Evolutionary conservation across 1,140 invertebrate species (phyloP).

Genomic region (Drosophila quadrilineata): DNA sequence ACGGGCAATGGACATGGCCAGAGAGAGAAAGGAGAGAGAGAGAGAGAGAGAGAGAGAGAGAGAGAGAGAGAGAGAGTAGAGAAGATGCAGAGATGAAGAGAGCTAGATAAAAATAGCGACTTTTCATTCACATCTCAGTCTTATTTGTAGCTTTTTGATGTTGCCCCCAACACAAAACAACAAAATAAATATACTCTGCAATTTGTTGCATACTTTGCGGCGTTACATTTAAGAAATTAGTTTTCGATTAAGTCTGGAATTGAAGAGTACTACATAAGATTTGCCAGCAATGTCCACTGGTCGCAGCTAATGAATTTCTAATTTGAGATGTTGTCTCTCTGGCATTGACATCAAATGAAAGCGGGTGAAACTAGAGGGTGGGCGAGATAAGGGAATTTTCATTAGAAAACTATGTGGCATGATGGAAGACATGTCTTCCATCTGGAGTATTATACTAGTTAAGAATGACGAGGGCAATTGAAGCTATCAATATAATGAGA

Average conservation of each 20-base stretch:
- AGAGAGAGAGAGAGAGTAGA: too few species aligned
- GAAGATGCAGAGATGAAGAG: not conserved
- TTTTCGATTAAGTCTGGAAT: conserved; percentile 36
- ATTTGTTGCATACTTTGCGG: conserved; percentile 65
- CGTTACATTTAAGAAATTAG: conserved; percentile 64
- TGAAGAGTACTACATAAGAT: conserved; percentile 17
- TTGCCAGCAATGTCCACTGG: too few species aligned
- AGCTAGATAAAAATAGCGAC: not conserved
- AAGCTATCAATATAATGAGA: too few species aligned
- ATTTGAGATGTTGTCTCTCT: too few species aligned
- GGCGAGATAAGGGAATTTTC: too few species aligned
- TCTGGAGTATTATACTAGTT: too few species aligned
- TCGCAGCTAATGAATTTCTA: too few species aligned
- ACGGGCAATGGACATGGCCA: conserved; percentile 19
- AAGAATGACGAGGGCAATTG: too few species aligned
- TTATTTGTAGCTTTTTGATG: conserved; percentile 53
- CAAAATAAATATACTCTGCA: conserved; percentile 23
- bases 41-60: not conserved
- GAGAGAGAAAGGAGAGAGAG: not conserved
- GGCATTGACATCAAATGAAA: too few species aligned
- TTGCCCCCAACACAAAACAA: not conserved
- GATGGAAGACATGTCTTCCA: too few species aligned
- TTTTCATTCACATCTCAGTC: not conserved
- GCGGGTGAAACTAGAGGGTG: too few species aligned
- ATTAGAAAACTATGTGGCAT: too few species aligned